These are phyloP conservation scores for Tarsius wallacei DNA, from an alignment of 2,797 vertebrate species.

Conservation along the genomic window DNA sequence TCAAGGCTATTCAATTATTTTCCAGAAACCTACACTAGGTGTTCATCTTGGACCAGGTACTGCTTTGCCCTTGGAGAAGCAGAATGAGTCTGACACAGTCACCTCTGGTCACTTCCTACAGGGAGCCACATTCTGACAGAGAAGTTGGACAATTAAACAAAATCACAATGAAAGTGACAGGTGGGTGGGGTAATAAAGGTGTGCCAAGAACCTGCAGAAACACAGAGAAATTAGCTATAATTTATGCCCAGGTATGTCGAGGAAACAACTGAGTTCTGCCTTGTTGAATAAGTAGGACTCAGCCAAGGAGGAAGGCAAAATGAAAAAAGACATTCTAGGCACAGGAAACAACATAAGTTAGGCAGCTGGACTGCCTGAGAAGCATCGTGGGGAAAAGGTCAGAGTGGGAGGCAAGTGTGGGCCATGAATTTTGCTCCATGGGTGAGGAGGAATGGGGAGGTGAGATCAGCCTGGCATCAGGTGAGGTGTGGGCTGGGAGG, in stretches of 20 bases:
- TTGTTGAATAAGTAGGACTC: neutral
- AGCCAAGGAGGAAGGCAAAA: neutral
- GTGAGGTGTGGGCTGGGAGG: neutral
- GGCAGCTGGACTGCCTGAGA: fast-evolving
- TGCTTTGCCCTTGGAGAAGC: neutral
- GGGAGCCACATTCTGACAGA: neutral
- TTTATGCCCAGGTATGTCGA: neutral
- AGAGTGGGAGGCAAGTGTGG: fast-evolving
- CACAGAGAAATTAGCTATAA: neutral
- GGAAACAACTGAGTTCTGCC: neutral
- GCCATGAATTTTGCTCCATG: neutral
- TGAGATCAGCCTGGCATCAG: neutral
- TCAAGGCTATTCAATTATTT: slow-evolving; percentile 29
- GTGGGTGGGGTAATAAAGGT: neutral
- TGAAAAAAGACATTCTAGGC: neutral
- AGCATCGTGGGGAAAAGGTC: fast-evolving
- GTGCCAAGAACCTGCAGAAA: fast-evolving
- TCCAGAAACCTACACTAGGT: neutral
- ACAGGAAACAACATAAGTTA: too few relatives aligned
- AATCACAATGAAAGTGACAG: neutral
- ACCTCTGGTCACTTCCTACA: neutral
- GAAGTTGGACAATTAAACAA: neutral
- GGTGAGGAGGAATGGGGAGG: neutral
- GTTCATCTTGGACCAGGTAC: neutral
- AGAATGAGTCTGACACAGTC: neutral